These are phyloP conservation scores for Hystrix cristata DNA, from an alignment of 2,113 vertebrate species.

Conservation along the genomic window DNA sequence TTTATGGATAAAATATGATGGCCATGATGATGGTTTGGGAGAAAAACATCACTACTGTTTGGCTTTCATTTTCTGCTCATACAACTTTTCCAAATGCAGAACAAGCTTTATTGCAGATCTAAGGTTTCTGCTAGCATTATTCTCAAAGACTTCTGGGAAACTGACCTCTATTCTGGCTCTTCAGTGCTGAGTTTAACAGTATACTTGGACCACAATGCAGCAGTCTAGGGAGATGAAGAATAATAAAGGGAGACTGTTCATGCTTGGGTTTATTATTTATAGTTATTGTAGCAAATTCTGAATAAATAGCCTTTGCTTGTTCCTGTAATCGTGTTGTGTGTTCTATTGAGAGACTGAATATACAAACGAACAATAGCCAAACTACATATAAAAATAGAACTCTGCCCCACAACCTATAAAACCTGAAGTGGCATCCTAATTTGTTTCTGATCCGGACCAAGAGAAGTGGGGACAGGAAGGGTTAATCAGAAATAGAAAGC, in stretches of 20 bases:
- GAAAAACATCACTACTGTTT: not conserved
- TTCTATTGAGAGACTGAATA: not conserved
- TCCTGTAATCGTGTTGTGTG: not conserved
- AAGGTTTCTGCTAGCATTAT: not conserved
- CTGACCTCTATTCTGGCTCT: not conserved
- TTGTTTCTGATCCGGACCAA: no score
- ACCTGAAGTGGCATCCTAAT: no score
- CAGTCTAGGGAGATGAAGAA: not conserved
- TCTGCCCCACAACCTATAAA: not conserved
- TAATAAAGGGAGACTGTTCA: not conserved
- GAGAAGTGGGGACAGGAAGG: no score
- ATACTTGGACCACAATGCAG: not conserved
- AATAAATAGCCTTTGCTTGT: not conserved
- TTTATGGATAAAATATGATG: not conserved
- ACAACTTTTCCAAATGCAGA: slow-evolving; percentile 3
- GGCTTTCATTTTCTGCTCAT: not conserved
- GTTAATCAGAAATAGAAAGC: no score
- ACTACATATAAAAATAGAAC: slow-evolving; percentile 21
- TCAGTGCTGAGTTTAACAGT: not conserved
- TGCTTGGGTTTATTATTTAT: not conserved
- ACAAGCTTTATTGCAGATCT: not conserved
- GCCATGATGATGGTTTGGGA: not conserved
- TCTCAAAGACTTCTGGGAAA: slow-evolving; percentile 16
- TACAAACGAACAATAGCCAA: not conserved
- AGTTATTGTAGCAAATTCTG: not conserved